These are phyloP conservation scores for Xiphorhynchus erythropygius DNA, from an alignment of 2,797 vertebrate species.

Conservation along the genomic window DNA sequence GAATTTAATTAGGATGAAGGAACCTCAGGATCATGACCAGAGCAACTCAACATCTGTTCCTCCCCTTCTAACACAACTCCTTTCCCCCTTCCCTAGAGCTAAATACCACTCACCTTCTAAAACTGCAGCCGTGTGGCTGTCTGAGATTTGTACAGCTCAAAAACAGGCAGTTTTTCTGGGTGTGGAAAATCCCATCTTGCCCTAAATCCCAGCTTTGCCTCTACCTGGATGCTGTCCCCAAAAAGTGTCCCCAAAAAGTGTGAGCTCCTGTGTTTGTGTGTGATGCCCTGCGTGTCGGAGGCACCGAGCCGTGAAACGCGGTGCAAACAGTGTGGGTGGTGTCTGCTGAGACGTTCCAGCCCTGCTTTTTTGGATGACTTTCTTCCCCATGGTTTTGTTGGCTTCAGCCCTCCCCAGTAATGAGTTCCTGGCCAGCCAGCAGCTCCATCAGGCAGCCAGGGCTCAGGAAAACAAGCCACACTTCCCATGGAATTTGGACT, in stretches of 20 bases:
- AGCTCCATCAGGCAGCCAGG: background rate
- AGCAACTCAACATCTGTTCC: background rate
- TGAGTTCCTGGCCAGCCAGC: background rate
- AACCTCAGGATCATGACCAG: background rate
- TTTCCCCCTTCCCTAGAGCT: background rate
- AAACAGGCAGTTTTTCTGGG: background rate
- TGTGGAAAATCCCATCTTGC: background rate
- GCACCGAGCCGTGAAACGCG: background rate
- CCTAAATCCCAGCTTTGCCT: background rate
- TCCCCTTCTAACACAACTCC: background rate
- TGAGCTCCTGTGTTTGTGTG: background rate
- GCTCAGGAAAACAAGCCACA: background rate
- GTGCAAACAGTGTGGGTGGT: background rate
- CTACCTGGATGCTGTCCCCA: background rate
- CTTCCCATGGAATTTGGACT: background rate
- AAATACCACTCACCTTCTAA: background rate
- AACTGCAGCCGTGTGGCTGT: accelerated
- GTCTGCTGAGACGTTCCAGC: background rate
- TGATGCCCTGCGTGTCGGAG: background rate
- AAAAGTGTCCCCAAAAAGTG: background rate
- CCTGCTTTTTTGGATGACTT: background rate
- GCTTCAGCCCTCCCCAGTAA: background rate
- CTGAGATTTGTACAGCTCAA: background rate
- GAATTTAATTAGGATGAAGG: background rate
- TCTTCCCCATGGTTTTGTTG: background rate